Evolutionary conservation across 2,113 vertebrate species (phyloP).

Genomic region (Aphelocoma coerulescens): DNA sequence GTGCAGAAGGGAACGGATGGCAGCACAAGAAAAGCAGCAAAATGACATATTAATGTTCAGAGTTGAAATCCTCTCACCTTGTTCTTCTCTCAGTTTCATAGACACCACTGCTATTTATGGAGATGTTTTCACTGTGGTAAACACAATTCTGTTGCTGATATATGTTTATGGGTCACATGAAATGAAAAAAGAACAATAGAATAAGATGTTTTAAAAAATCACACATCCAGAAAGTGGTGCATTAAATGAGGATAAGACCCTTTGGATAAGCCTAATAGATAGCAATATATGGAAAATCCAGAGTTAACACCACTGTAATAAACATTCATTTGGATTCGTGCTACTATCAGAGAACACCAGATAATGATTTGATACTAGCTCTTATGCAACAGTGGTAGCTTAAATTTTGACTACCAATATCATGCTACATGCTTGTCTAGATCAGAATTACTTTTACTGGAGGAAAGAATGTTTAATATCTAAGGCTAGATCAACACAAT

Average conservation of each 20-base stretch:
- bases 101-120: neutral
- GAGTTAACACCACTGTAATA: neutral
- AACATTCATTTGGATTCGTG: neutral
- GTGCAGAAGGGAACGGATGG: neutral
- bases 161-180: neutral
- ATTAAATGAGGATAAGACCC: neutral
- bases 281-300: neutral
- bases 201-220: neutral
- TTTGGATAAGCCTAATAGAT: neutral
- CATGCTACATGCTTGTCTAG: neutral
- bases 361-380: neutral
- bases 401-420: neutral
- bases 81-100: neutral
- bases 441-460: neutral
- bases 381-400: neutral
- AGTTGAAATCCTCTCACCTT: neutral
- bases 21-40: neutral
- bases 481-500: neutral
- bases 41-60: neutral
- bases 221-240: neutral
- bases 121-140: neutral
- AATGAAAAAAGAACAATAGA: neutral
- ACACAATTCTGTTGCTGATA: neutral
- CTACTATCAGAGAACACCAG: neutral
- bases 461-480: neutral